Base-by-base conservation (phyloP, 2,888 invertebrate genomes). In the Cremastinae sp. region DNA sequence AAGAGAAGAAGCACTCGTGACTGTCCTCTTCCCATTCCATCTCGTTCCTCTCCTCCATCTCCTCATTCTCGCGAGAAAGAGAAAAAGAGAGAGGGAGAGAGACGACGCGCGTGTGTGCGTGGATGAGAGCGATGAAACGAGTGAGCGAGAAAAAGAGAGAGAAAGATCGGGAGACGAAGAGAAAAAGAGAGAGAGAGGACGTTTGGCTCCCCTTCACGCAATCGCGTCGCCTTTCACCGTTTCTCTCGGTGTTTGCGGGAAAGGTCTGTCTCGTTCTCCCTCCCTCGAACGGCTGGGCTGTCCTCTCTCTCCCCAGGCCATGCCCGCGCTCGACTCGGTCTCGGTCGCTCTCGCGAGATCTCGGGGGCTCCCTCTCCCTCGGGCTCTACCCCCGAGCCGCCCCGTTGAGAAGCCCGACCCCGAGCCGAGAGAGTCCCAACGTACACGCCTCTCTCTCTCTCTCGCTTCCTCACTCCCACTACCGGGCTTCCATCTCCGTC, bases 271-370 rank as follows among this genome's bases (percentile, higher is more conserved):
- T 71, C 69, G 41, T 61, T 70, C 74, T 71, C 71, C 71, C 69
- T 70, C 73, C 64, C 56, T 70, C 45, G 51, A n/a, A 14, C 45
- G 43, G 51, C 59, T 56, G 64, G 62, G 61, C 55, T 56, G 64
- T 69, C 22, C 64, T 49, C 61, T 58, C 39, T 56, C 62, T 28
- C 65, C 71, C 62, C 74, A 41, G 45, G 61, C 61, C 43, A 51
- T 47, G 49, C 59, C 65, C 43, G 69, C 22, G 66, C 72, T 64
- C 66, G 72, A 77, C 70, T 66, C 58, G 55, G 41, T 16, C 39
- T 41, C 72, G 55, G 28, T 70, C 65, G 65, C 75, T 55, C 78
- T 77, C 79, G 73, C 83, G 53, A 79, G 62, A 79, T 79, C 81
- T 74, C 80, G 37, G 43, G 20, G 8, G n/a, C 41, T 12, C 35